Percentiles rank a stretch among this genome's conserved stretches.
Evolutionary conservation across 2,888 invertebrate genomes (phyloP).

Genomic region (Phanerotoma sp.): DNA sequence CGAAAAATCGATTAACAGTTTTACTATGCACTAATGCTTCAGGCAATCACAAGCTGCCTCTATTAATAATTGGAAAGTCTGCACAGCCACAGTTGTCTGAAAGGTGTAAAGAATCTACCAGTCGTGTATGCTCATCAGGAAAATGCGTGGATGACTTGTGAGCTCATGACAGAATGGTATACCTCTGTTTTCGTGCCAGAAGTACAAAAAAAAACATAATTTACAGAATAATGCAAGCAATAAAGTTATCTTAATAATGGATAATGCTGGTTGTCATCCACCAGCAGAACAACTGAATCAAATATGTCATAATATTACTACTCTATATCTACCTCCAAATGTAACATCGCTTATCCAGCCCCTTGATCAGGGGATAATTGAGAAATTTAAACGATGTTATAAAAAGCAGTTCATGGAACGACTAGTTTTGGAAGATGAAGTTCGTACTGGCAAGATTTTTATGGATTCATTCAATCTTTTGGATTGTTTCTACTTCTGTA

Average conservation of each 20-base stretch:
- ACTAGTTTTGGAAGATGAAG: constrained; percentile 1
- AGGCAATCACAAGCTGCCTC: constrained; percentile 38
- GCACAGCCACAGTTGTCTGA: constrained; percentile 38
- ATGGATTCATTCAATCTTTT: background rate
- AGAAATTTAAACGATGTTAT: constrained; percentile 14
- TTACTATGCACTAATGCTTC: constrained; percentile 37
- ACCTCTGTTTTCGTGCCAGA: constrained; percentile 25
- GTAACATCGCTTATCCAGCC: constrained; percentile 17
- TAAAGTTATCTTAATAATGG: constrained; percentile 10
- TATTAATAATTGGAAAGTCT: constrained; percentile 40
- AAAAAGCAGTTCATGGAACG: constrained; percentile 5
- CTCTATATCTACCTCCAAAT: constrained; percentile 8
- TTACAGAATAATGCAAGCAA: constrained; percentile 6
- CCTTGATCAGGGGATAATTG: constrained; percentile 17
- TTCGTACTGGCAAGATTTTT: background rate
- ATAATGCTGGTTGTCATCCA: constrained; percentile 15
- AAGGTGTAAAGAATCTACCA: constrained; percentile 29
- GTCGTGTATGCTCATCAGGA: constrained; percentile 25
- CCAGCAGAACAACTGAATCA: background rate
- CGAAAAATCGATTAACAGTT: constrained; percentile 36
- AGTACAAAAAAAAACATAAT: constrained; percentile 24
- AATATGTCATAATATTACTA: background rate
- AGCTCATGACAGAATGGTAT: constrained; percentile 33
- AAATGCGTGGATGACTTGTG: constrained; percentile 37
- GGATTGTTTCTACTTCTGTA: constrained; percentile 2